Evolutionary conservation across 2,888 invertebrate species (phyloP).

Genomic region (Lepidonotus clava): DNA sequence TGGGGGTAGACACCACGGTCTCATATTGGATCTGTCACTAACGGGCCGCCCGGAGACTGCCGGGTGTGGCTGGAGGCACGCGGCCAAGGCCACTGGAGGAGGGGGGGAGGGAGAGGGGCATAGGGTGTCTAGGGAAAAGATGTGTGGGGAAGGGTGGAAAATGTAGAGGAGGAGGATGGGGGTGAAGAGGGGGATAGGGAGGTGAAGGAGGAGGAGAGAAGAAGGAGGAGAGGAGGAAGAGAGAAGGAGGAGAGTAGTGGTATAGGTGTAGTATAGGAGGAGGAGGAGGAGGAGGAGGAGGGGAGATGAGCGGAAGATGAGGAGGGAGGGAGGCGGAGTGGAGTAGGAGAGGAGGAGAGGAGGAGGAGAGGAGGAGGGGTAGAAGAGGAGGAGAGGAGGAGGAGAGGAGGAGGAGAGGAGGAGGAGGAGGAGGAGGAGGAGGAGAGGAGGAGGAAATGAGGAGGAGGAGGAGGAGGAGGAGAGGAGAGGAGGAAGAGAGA

Average conservation of each 20-base stretch:
- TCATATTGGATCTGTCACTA: too few species aligned
- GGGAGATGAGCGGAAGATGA: background rate
- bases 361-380: background rate
- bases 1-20: too few species aligned
- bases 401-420: background rate
- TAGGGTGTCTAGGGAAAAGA: background rate
- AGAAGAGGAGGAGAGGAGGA: background rate
- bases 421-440: background rate
- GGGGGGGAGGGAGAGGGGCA: background rate
- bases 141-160: background rate
- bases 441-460: background rate
- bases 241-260: background rate
- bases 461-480: background rate
- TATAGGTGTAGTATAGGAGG: background rate
- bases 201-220: background rate
- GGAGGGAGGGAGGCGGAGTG: background rate
- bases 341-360: background rate
- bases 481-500: background rate
- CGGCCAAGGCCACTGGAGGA: background rate
- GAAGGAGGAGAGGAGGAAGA: background rate
- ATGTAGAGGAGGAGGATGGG: background rate
- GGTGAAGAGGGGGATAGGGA: background rate
- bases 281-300: background rate
- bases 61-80: background rate
- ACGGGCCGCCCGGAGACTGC: too few species aligned